Evolutionary conservation across 2,797 vertebrate species (phyloP).

Genomic region (Enteromius paludinosus): DNA sequence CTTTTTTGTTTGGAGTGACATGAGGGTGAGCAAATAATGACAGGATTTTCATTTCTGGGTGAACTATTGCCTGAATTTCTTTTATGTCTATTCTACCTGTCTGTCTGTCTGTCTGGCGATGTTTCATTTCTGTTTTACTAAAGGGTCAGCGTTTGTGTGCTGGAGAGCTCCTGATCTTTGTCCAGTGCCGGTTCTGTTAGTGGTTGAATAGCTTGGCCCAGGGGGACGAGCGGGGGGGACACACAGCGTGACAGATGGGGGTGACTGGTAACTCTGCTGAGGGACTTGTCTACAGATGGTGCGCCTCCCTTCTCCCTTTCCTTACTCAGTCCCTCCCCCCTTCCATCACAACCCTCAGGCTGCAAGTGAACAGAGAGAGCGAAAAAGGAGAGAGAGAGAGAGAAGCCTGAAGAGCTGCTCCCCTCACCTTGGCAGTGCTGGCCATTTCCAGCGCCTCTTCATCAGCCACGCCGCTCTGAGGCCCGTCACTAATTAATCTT

Average conservation of each 20-base stretch:
- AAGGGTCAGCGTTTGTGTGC: conserved; percentile 49
- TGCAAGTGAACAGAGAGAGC: conserved; percentile 39
- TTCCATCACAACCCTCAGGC: conserved; percentile 57
- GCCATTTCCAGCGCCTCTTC: conserved; percentile 60
- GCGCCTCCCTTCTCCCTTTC: conserved; percentile 54
- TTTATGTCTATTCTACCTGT: conserved; percentile 16
- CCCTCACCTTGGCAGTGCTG: conserved; percentile 51
- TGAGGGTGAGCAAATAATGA: not conserved
- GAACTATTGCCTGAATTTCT: not conserved
- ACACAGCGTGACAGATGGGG: conserved; percentile 68
- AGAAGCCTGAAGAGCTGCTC: conserved; percentile 37
- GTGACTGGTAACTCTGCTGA: conserved; percentile 62
- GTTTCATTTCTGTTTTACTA: conserved; percentile 41
- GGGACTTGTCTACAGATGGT: conserved; percentile 67
- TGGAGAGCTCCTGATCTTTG: conserved; percentile 47
- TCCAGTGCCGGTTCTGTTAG: conserved; percentile 53
- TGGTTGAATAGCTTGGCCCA: conserved; percentile 63
- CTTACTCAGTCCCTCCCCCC: conserved; percentile 56
- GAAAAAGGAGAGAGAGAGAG: conserved; percentile 20
- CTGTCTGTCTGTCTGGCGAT: conserved; percentile 6
- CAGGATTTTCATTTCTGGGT: not conserved
- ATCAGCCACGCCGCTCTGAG: conserved; percentile 65
- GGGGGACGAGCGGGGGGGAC: conserved; percentile 53
- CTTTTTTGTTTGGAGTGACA: not conserved
- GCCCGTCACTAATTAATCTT: conserved; percentile 80